Base-by-base conservation (phyloP, 2,797 vertebrate species). In the Hippoglossus hippoglossus region DNA sequence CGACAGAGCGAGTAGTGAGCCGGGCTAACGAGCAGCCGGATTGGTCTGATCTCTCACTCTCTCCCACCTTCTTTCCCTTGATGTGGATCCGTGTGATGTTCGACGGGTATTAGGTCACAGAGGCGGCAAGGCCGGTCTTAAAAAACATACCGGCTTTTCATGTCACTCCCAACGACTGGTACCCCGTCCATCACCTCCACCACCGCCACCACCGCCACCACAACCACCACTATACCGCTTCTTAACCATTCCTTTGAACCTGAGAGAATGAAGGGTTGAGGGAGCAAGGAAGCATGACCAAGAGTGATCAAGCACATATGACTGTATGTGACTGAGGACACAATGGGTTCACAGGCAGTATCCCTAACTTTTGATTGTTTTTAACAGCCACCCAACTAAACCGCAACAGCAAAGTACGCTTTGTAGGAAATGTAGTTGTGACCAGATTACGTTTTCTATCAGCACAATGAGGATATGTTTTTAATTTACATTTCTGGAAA, bases 81-180 rank as follows among this genome's bases (percentile, higher is more conserved):
- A 88, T 85, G 83, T 80, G 60, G 71, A 68, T 62, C 47, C 12
- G 60, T 81, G 81, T 80, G 83, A 86, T 87, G 84, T 80, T 81
- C 13, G n/a, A 52, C 12, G 6, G 78, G 77, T 71, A 67, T 85
- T 77, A 79, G 81, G 80, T 84, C 86, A 82, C 71, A 22, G 62
- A 83, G 66, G 73, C 16, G 26, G 61, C 31, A 18, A 53, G 70
- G 71, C 41, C 4, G 53, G 56, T 56, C 69, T 67, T 55, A 62
- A 50, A 68, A 82, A 72, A 18, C 44, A 46, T 1, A 19, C 39
- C 31, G 46, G 61, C 82, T 82, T 83, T 73, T 49, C 39, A 18
- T 67, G 75, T 71, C 41, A 22, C 52, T 62, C 56, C 70, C 51
- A 26, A 78, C 15, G 47, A 75, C 75, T 77, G 75, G 79, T 86